Conservation (phyloP, 2,113 vertebrate genomes). For the Anser brachyrhynchus region DNA sequence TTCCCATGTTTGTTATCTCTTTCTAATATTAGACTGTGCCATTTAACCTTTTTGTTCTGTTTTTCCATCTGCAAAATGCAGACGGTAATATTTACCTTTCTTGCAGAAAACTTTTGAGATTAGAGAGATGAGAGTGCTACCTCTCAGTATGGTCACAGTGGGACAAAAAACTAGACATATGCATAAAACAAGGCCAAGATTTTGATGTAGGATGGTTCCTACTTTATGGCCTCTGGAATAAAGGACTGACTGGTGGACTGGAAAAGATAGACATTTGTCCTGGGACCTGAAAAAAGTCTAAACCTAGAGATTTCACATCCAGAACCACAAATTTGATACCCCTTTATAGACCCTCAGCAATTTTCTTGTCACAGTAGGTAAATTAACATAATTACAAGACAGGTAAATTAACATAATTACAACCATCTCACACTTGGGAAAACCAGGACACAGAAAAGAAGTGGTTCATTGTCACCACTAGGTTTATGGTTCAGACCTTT, state of each 20-base stretch:
- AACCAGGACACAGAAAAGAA: background rate
- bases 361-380: background rate
- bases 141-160: background rate
- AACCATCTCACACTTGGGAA: background rate
- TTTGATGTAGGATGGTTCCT: background rate
- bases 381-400: constrained; percentile 36
- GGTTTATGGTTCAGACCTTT: background rate
- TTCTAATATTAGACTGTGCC: background rate
- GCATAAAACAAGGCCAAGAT: background rate
- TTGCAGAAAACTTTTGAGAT: background rate
- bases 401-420: constrained; percentile 50
- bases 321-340: constrained; percentile 8
- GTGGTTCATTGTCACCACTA: background rate
- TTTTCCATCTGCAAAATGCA: background rate
- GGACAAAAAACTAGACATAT: background rate
- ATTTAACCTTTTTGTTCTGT: background rate
- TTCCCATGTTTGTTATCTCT: background rate
- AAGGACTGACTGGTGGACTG: background rate
- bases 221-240: background rate
- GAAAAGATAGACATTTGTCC: background rate
- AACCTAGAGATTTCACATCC: background rate
- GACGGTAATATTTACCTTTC: background rate
- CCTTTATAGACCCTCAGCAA: background rate
- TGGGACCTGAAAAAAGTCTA: background rate
- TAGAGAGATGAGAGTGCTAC: background rate